Base-by-base conservation (phyloP, 1,140 invertebrate genomes). In the Drosophila jambulina region DNA sequence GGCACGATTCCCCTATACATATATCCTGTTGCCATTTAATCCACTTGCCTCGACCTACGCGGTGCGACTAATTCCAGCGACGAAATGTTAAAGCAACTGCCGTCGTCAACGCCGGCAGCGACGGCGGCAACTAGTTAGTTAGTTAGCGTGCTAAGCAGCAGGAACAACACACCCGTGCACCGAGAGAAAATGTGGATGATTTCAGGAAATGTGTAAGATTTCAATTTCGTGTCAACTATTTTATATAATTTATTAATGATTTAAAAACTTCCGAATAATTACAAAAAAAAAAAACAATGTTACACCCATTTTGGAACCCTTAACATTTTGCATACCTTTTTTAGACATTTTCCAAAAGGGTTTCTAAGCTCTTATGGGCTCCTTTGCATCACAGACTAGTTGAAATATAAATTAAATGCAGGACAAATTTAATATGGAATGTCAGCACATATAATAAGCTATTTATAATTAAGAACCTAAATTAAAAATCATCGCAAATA, bases 31-130 rank as follows among this genome's bases (percentile, higher is more conserved):
- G 63, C 65, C 64, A 86, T 75, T 87, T 88, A 88, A 88, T 90
- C 84, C 84, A 88, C 85, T 90, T 88, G 84, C 85, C 74, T 88
- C 69, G 85, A 88, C 36, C 81, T 75, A 84, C 84, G 84, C 80
- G 84, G 42, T 51, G 74, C 85, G 85, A 88, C 84, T 88, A 88
- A 88, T 81, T 75, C 62, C 42, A 77, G 45, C 59, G 61, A 77
- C 72, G 54, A 74, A 87, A 77, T 80, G 72, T 63, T 88, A 70
- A 88, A 83, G 76, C 75, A 68, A 72, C 81, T 56, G 53, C 34
- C 53, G 53, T 13, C 34, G 53, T 56, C 53, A 62, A 58, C 82
- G 67, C 82, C 68, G 51, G 13, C 61, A 43, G 64, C 65, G 60
- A 38, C 62, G 45, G 27, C 45, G n/a, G 43, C 70, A 46, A 29